Conservation (phyloP, 2,113 vertebrate species). For the Thermophis baileyi region DNA sequence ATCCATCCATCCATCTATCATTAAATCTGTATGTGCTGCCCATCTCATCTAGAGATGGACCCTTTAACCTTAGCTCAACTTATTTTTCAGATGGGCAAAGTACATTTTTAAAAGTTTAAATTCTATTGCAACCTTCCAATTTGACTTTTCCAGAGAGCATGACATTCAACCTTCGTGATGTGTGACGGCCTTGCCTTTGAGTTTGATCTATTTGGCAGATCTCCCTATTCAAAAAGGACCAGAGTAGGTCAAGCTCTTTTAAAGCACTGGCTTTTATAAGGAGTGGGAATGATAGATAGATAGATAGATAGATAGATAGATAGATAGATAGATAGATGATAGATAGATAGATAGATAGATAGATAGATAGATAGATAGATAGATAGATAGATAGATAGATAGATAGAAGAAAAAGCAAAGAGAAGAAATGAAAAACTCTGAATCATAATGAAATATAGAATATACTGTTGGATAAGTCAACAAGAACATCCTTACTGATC, state of each 20-base stretch:
- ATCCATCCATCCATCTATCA: too few relatives aligned
- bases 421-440: neutral
- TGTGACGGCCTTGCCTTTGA: neutral
- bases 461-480: neutral
- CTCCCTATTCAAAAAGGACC: neutral
- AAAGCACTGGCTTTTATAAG: neutral
- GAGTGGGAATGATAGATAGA: neutral
- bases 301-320: neutral
- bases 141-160: neutral
- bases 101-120: neutral
- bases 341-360: too few relatives aligned
- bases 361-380: neutral
- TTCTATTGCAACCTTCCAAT: neutral
- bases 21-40: neutral
- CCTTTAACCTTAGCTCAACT: neutral
- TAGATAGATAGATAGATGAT: neutral
- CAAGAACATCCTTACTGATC: neutral
- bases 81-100: neutral
- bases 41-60: neutral
- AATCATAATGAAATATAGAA: neutral
- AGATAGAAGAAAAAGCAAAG: neutral
- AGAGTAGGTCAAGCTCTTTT: neutral
- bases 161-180: neutral
- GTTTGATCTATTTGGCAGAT: neutral
- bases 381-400: neutral